phyloP scores from a whole-genome alignment of 2,888 invertebrate species.

The Aphodius sticticus region DNA sequence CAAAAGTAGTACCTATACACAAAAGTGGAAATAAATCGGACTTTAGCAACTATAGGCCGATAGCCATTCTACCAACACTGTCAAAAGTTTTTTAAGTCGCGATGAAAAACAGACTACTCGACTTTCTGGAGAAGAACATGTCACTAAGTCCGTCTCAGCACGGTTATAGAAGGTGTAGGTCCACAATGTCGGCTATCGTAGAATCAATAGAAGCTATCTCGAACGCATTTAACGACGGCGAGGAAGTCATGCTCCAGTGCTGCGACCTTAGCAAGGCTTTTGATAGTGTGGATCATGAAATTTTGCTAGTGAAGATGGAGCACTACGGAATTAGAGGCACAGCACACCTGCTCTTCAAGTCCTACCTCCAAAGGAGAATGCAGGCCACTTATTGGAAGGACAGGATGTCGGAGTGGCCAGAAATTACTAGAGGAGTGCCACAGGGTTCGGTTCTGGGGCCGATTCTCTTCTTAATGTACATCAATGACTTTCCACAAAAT shows the following conservation, averaged over 20 bases:
- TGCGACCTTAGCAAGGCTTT: constrained; percentile 15
- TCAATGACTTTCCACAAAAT: background rate
- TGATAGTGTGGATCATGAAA: constrained; percentile 10
- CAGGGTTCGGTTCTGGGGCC: background rate
- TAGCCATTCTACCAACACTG: no score
- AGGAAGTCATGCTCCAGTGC: background rate
- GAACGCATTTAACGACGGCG: background rate
- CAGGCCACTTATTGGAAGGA: background rate
- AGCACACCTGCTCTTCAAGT: background rate
- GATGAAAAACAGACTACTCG: constrained; percentile 6
- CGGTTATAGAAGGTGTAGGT: constrained; percentile 9
- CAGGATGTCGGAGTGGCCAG: background rate
- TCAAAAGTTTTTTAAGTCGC: background rate
- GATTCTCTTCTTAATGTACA: no score
- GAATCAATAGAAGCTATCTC: background rate
- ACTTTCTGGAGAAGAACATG: background rate
- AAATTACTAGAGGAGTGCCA: background rate
- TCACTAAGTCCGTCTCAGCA: background rate
- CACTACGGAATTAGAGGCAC: background rate
- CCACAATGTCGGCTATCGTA: background rate
- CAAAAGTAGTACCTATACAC: no score
- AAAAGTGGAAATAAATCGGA: no score
- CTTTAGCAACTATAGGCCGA: no score
- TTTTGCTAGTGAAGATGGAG: background rate
- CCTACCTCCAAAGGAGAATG: background rate